phyloP scores from a whole-genome alignment of 2,797 vertebrate species.

The Hyperoplus immaculatus region DNA sequence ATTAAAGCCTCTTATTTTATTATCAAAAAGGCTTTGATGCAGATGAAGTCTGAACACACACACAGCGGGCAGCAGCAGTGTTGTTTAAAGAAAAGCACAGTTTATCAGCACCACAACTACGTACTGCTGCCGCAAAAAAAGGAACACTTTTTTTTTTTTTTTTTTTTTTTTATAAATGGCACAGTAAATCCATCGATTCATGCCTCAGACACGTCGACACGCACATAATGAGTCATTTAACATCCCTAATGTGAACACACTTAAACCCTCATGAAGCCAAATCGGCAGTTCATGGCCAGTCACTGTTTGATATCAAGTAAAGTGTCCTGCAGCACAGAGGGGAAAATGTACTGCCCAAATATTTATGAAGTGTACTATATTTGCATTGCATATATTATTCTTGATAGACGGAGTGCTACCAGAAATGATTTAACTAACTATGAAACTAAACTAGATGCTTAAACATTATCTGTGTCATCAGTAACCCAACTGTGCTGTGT shows the following conservation, averaged over 20 bases:
- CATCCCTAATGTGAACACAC: background rate
- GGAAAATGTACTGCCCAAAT: slow-evolving; percentile 1
- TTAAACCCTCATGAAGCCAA: background rate
- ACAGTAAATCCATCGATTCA: too few species aligned
- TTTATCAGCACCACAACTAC: too few species aligned
- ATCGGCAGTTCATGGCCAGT: background rate
- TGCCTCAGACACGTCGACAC: too few species aligned
- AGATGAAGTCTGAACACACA: too few species aligned
- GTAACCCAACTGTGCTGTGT: background rate
- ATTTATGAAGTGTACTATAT: slow-evolving; percentile 17
- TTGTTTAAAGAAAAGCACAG: too few species aligned
- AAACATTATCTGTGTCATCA: slow-evolving; percentile 9
- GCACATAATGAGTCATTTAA: too few species aligned
- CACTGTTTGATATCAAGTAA: slow-evolving; percentile 11
- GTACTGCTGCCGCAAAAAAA: too few species aligned
- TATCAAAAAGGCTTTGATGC: too few species aligned
- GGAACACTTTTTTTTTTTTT: too few species aligned
- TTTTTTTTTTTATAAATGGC: too few species aligned
- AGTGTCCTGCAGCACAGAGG: background rate
- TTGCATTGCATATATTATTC: slow-evolving; percentile 21
- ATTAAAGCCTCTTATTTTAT: too few species aligned
- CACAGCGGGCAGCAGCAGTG: too few species aligned
- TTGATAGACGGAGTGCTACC: slow-evolving; percentile 1
- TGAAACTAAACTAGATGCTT: slow-evolving; percentile 13
- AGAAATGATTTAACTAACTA: background rate